Conservation (phyloP, 2,888 invertebrate genomes). For the Pandemis heparana region DNA sequence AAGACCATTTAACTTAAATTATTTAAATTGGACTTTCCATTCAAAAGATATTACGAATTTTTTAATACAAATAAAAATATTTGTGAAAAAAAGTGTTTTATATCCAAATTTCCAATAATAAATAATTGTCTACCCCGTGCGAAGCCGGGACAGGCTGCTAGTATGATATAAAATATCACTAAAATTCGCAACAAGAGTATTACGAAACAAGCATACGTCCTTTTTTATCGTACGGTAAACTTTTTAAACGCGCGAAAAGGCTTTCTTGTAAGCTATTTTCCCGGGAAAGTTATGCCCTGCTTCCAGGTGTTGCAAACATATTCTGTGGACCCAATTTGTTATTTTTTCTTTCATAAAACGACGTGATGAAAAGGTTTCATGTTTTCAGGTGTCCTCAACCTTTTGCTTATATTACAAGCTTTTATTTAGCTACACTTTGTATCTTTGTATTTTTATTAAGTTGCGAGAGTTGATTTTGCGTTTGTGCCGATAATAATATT, state of each 20-base stretch:
- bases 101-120: too few relatives aligned
- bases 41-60: too few relatives aligned
- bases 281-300: conserved; percentile 31
- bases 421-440: too few relatives aligned
- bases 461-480: not conserved
- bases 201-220: not conserved
- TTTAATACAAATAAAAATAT: too few relatives aligned
- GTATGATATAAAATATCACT: too few relatives aligned
- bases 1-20: too few relatives aligned
- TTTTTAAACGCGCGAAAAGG: conserved; percentile 35
- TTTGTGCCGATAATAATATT: not conserved
- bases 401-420: not conserved
- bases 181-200: not conserved
- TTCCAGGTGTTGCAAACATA: conserved; percentile 41
- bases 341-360: conserved; percentile 37
- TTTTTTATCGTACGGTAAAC: conserved; percentile 26
- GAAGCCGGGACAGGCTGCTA: too few relatives aligned
- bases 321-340: conserved; percentile 34
- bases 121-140: too few relatives aligned
- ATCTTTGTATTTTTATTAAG: not conserved
- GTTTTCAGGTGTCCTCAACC: conserved; percentile 4
- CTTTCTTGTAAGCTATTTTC: conserved; percentile 26
- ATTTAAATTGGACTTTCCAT: too few relatives aligned
- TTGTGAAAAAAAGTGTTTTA: too few relatives aligned
- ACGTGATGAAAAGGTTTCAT: conserved; percentile 23